Conservation (phyloP, 2,113 vertebrate genomes). For the Platichthys stellatus region DNA sequence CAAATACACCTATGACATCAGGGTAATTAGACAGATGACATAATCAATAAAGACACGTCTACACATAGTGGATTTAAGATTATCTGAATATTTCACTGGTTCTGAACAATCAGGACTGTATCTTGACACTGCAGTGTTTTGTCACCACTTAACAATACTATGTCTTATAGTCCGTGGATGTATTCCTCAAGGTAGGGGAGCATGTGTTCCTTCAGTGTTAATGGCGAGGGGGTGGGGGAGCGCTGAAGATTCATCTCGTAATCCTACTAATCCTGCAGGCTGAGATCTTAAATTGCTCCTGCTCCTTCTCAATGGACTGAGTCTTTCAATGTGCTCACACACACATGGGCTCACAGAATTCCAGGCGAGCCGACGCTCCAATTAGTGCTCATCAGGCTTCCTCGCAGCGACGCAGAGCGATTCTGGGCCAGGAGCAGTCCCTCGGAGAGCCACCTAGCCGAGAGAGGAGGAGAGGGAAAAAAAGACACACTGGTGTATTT, state of each 20-base stretch:
- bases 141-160: not conserved
- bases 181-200: constrained; percentile 29
- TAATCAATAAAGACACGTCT: not conserved
- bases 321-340: constrained; percentile 33
- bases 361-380: constrained; percentile 75
- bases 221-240: constrained; percentile 54
- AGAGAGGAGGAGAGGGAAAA: constrained; percentile 74
- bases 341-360: constrained; percentile 45
- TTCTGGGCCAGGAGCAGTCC: constrained; percentile 84
- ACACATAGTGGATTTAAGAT: not conserved
- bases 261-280: constrained; percentile 81
- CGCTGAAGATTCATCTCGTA: constrained; percentile 74
- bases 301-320: constrained; percentile 65
- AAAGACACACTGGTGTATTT: constrained; percentile 81
- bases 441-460: constrained; percentile 81
- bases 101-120: too few relatives aligned
- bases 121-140: not conserved
- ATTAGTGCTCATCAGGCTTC: constrained; percentile 77
- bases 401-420: constrained; percentile 73
- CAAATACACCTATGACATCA: not conserved
- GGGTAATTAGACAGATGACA: not conserved
- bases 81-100: not conserved
- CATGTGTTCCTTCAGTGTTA: constrained; percentile 60
- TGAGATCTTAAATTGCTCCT: constrained; percentile 76
- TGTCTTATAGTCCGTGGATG: not conserved